A percentile compares a stretch with the other conserved stretches of the same genome.
Evolutionary conservation across 2,113 vertebrate genomes (phyloP).

Genomic region (Rhea americana): DNA sequence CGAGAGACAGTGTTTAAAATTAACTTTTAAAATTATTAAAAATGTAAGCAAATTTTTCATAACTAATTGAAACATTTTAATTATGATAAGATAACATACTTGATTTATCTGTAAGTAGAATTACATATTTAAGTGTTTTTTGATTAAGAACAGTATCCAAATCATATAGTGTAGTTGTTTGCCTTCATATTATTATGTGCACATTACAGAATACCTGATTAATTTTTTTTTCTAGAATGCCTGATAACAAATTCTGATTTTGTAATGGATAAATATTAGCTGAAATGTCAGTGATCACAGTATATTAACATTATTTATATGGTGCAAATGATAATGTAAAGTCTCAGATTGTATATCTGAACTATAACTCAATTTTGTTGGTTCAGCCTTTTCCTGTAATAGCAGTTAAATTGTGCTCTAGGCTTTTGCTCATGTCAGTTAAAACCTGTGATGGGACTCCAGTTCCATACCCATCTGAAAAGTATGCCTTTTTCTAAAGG

Average conservation of each 20-base stretch:
- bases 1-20: not conserved
- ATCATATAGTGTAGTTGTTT: not conserved
- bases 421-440: not conserved
- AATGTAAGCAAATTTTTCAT: not conserved
- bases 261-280: not conserved
- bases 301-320: conserved; percentile 2
- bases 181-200: not conserved
- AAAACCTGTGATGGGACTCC: not conserved
- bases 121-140: not conserved
- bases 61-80: conserved; percentile 6
- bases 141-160: not conserved
- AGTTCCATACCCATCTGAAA: not conserved
- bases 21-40: not conserved
- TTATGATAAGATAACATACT: not conserved
- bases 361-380: not conserved
- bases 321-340: not conserved
- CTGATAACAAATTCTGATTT: conserved; percentile 22
- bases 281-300: not conserved
- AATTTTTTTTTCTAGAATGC: not conserved
- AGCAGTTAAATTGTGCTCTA: not conserved
- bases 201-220: not conserved
- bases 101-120: conserved; percentile 3
- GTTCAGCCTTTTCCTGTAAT: not conserved
- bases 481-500: not conserved
- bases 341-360: not conserved